These are phyloP conservation scores for Stegastes partitus DNA, from an alignment of 2,113 vertebrate species.

Conservation along the genomic window DNA sequence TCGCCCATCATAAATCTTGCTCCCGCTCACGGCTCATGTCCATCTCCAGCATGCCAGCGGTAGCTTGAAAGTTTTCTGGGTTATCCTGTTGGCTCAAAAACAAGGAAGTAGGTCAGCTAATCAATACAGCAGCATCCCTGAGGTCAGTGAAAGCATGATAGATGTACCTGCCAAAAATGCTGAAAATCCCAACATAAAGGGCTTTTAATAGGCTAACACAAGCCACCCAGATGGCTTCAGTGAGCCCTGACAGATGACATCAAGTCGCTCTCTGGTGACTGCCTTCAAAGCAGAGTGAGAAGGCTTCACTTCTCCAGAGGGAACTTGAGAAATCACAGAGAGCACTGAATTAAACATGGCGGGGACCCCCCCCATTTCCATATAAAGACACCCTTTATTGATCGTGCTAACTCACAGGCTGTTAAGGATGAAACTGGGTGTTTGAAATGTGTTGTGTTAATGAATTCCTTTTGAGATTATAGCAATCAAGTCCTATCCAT, in stretches of 20 bases:
- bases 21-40: neutral
- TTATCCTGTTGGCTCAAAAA: slow-evolving; percentile 5
- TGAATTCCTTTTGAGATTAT: neutral
- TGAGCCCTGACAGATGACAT: slow-evolving; percentile 31
- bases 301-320: slow-evolving; percentile 18
- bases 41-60: neutral
- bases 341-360: slow-evolving; percentile 34
- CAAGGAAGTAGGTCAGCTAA: slow-evolving; percentile 54
- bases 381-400: slow-evolving; percentile 18
- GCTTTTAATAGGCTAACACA: slow-evolving; percentile 26
- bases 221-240: slow-evolving; percentile 32
- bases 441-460: slow-evolving; percentile 9
- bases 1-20: neutral
- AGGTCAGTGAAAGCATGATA: slow-evolving; percentile 38
- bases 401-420: neutral
- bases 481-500: neutral
- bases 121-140: slow-evolving; percentile 47
- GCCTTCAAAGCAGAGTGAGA: slow-evolving; percentile 28
- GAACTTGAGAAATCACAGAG: slow-evolving; percentile 21
- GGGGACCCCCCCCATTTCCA: neutral
- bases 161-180: slow-evolving; percentile 60
- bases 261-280: neutral
- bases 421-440: neutral
- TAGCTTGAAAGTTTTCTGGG: slow-evolving; percentile 13
- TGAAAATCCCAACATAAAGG: slow-evolving; percentile 32